Conservation (phyloP, 2,888 invertebrate genomes). For the Cinara cedri region DNA sequence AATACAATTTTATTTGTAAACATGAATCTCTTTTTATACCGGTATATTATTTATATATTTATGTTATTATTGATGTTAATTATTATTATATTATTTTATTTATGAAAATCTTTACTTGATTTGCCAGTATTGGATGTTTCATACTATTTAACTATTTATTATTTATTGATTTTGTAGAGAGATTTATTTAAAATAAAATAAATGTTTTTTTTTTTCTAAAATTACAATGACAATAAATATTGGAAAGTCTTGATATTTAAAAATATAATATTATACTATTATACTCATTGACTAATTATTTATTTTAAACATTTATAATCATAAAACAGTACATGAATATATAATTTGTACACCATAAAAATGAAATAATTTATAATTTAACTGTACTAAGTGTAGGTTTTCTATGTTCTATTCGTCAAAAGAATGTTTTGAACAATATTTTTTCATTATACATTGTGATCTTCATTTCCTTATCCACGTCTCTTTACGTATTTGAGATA, state of each 20-base stretch:
- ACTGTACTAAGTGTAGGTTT: too few species aligned
- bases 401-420: too few species aligned
- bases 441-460: too few species aligned
- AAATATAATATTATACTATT: too few species aligned
- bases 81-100: neutral
- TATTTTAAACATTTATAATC: neutral
- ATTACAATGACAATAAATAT: conserved; percentile 25
- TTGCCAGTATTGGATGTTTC: conserved; percentile 16
- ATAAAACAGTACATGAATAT: too few species aligned
- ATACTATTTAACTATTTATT: neutral
- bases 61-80: neutral
- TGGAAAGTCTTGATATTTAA: neutral
- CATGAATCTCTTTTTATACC: conserved; percentile 2
- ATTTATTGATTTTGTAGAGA: conserved; percentile 1
- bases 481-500: too few species aligned
- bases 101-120: neutral
- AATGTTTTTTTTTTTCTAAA: neutral
- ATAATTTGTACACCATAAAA: too few species aligned
- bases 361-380: too few species aligned
- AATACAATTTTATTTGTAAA: neutral
- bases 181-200: conserved; percentile 11
- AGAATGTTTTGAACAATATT: too few species aligned
- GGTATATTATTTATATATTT: neutral
- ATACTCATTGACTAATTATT: neutral
- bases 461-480: too few species aligned